Evolutionary conservation across 1,140 invertebrate species (phyloP), one percentile per base, ranked within the genome.

Genomic region (Apis laboriosa): DNA sequence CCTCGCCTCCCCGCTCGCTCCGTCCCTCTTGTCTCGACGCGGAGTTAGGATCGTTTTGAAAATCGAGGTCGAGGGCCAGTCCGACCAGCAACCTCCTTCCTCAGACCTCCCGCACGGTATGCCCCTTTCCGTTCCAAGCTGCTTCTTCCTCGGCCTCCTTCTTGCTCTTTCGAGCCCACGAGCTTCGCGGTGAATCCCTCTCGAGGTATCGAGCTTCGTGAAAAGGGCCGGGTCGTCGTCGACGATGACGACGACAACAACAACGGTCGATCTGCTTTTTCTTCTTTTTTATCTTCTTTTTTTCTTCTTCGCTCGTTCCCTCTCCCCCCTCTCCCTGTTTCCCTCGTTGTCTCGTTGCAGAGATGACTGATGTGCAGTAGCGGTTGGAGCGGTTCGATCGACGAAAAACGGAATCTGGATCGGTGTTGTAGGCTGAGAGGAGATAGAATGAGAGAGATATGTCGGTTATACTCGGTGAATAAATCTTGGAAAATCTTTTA

Each of bases 31-130:
- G 73, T 88, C 83, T 79, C 83, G 64, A 71, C 76, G 58, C 78
- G 72, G 60, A 86, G 81, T 84, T 80, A 63, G 80, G 75, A 85
- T 77, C 70, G 83, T 87, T 87, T 85, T 82, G 85, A 87, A 85
- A 87, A 87, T 85, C 84, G 85, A 87, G 85, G 85, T 87, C 85
- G 85, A 87, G 85, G 79, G 79, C 85, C 84, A 73, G 74, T 73
- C 70, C 84, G 55, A 70, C 77, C 55, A 53, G 61, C 67, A 58
- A 15, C 68, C 55, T 51, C 78, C 34, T 24, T 56, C 66, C 61
- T 61, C 56, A 61, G 55, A 67, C 53, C 58, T 56, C 58, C 53
- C 8, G 3, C 49, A 7, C 55, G 34, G 24, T 66, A 0, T 24
- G 0, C 21, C 13, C 19, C 24, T 51, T 68, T 28, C 21, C 9